Evolutionary conservation across 2,113 vertebrate species (phyloP), one percentile per base, ranked within the genome.

Genomic region (Onychostruthus taczanowskii): DNA sequence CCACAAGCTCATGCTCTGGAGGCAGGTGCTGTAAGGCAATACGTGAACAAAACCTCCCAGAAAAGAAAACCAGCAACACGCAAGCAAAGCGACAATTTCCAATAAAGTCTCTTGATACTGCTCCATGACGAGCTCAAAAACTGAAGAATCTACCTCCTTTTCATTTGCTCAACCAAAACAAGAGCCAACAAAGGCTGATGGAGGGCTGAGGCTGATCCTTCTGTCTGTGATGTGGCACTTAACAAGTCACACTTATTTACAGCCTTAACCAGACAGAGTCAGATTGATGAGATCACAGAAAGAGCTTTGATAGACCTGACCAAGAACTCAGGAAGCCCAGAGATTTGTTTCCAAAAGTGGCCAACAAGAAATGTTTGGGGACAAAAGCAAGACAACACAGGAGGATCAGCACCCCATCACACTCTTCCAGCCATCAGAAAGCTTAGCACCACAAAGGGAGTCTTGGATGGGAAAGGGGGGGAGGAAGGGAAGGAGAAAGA

Each of bases 401-500:
- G 62, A 68, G 49, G 28, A 69, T 56, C 24, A 77, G 31, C 13
- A 56, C 9, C 16, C n/a, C 4, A 4, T 15, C 28, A 67, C 10
- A 64, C 13, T 16, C 30, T 61, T 87, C 52, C n/a, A 88, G 55
- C 16, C n/a, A 49, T 27, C 62, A 64, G 33, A 68, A 72, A 85
- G 27, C 17, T 69, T 24, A 77, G 46, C 23, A 22, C 26, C 28
- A 39, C 27, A 46, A 58, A 83, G 23, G 16, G 69, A 82, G 13
- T 13, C 28, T 59, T 84, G 46, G 10, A 3, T 13, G 23, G 26
- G 55, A 41, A 69, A 16, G 4, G 0, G 0, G 4, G 20, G 12
- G 37, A 76, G 31, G 15, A 75, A 55, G 13, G 26, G 55, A 89
- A 46, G 39, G 53, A 75, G 31, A 52, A 88, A 88, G 63, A 90